Conservation (phyloP, 2,113 vertebrate species). For the Cyanoderma ruficeps region DNA sequence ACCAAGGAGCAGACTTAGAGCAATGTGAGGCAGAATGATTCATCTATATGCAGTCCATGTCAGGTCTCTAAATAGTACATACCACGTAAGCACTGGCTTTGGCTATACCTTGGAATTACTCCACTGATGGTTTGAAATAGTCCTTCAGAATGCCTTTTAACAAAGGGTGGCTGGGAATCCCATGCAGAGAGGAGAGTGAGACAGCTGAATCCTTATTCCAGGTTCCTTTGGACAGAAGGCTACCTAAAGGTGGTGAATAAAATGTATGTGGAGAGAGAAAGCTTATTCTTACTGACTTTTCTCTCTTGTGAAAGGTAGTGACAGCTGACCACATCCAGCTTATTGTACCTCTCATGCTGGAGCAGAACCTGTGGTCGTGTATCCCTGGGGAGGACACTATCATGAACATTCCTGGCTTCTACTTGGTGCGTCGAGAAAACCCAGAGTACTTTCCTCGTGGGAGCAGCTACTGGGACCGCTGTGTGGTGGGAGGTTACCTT, state of each 20-base stretch:
- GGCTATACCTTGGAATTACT: background rate
- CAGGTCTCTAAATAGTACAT: background rate
- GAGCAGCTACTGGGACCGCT: slow-evolving; percentile 98
- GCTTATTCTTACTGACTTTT: slow-evolving; percentile 6
- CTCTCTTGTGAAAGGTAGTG: slow-evolving; percentile 82
- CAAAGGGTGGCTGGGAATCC: background rate
- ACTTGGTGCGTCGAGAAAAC: slow-evolving; percentile 93
- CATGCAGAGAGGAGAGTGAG: background rate
- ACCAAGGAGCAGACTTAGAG: background rate
- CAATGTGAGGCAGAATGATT: background rate
- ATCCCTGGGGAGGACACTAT: slow-evolving; percentile 96
- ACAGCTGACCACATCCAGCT: slow-evolving; percentile 96
- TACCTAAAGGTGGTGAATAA: background rate
- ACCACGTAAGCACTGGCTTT: background rate
- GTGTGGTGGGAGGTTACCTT: slow-evolving; percentile 95
- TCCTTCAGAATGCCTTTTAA: background rate
- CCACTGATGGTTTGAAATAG: background rate
- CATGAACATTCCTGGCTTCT: slow-evolving; percentile 96
- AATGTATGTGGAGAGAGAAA: background rate
- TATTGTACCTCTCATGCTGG: slow-evolving; percentile 91
- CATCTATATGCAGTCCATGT: background rate
- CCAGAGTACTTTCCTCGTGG: slow-evolving; percentile 95
- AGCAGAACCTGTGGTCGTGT: slow-evolving; percentile 95
- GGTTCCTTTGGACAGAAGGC: background rate
- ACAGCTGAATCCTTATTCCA: background rate